These are phyloP conservation scores for Temnothorax longispinosus DNA, from an alignment of 1,140 invertebrate genomes.

Conservation along the genomic window DNA sequence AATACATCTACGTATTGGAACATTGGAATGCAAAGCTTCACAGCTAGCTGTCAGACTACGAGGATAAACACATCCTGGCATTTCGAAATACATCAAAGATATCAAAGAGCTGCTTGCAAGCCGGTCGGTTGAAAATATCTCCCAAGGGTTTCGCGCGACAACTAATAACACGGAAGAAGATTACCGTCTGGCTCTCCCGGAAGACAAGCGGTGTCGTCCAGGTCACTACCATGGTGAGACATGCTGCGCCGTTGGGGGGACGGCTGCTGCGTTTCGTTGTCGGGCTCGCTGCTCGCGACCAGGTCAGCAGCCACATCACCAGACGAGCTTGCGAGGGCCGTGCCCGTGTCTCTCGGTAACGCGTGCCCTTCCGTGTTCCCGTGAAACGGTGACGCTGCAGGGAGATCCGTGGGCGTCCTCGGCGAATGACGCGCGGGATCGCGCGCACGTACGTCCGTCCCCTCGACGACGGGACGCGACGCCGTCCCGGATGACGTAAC, in stretches of 20 bases:
- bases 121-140: neutral
- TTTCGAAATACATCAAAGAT: neutral
- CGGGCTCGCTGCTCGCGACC: slow-evolving; percentile 27
- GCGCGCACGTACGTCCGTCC: slow-evolving; percentile 52
- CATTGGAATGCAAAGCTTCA: neutral
- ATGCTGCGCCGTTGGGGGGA: slow-evolving; percentile 67
- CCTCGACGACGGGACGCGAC: slow-evolving; percentile 55
- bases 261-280: slow-evolving; percentile 59
- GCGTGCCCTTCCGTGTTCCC: slow-evolving; percentile 64
- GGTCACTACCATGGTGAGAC: slow-evolving; percentile 70
- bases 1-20: neutral
- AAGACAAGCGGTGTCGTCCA: slow-evolving; percentile 70
- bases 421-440: slow-evolving; percentile 65
- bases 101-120: too few species aligned
- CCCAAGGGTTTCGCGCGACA: too few species aligned
- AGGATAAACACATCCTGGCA: neutral
- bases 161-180: slow-evolving; percentile 28
- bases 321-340: slow-evolving; percentile 59
- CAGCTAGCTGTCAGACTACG: neutral
- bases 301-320: slow-evolving; percentile 71
- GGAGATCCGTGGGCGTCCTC: slow-evolving; percentile 81
- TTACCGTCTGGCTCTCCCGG: slow-evolving; percentile 72
- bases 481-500: slow-evolving; percentile 36
- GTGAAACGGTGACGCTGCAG: slow-evolving; percentile 75
- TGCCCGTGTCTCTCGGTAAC: slow-evolving; percentile 55